Evolutionary conservation across 2,113 vertebrate genomes (phyloP).

Genomic region (Bubalus kerabau): DNA sequence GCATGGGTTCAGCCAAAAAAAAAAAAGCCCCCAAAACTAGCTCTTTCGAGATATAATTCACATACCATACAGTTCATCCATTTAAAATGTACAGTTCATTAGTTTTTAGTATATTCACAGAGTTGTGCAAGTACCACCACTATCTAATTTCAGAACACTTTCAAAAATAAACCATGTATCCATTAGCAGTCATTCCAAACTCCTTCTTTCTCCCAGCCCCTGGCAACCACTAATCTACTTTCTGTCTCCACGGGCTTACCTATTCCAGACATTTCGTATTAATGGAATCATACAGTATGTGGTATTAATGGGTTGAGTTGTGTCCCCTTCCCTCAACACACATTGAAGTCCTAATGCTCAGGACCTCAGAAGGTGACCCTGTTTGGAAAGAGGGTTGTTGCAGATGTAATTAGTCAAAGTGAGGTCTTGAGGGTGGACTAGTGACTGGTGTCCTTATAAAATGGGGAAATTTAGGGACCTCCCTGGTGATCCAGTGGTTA

Average conservation of each 20-base stretch:
- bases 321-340: not conserved
- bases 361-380: not conserved
- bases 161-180: constrained; percentile 29
- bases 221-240: constrained; percentile 33
- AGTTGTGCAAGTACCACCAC: not conserved
- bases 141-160: constrained; percentile 39
- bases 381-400: constrained; percentile 7
- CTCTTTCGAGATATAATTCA: not conserved
- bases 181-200: constrained; percentile 18
- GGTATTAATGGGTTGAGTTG: not conserved
- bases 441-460: not conserved
- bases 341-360: not conserved
- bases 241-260: constrained; percentile 30
- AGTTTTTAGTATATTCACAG: not conserved
- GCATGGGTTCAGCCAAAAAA: not conserved
- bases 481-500: not conserved
- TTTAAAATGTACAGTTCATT: not conserved
- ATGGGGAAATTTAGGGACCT: not conserved
- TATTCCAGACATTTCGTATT: constrained; percentile 18
- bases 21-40: not conserved
- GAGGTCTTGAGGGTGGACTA: not conserved
- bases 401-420: not conserved
- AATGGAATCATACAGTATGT: not conserved
- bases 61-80: not conserved
- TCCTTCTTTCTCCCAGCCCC: not conserved